Conservation (phyloP, 2,888 invertebrate species). For the Dolichomitus sp. region DNA sequence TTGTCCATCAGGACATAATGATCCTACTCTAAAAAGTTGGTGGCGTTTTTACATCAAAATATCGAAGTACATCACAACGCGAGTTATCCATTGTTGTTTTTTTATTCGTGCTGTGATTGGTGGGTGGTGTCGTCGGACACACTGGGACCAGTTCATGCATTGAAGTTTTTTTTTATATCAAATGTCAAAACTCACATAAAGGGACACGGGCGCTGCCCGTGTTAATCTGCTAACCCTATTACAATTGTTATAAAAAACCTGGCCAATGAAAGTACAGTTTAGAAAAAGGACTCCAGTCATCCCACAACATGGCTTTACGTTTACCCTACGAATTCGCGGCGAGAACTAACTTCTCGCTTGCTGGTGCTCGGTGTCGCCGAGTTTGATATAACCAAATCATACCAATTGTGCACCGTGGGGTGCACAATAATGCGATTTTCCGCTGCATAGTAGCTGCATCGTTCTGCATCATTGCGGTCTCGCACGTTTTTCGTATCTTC, state of each 20-base stretch:
- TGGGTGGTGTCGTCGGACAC: too few species aligned
- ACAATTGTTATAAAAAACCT: background rate
- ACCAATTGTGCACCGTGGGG: conserved; percentile 29
- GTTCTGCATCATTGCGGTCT: conserved; percentile 54
- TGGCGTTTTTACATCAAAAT: too few species aligned
- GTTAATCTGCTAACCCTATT: too few species aligned
- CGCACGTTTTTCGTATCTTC: conserved; percentile 55
- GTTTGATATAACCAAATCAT: conserved; percentile 42
- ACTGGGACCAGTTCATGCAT: too few species aligned
- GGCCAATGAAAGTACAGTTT: background rate
- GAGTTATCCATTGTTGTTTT: too few species aligned
- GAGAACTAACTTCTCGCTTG: conserved; percentile 62
- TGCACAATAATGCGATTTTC: conserved; percentile 33
- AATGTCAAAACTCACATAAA: too few species aligned
- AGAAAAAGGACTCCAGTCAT: background rate
- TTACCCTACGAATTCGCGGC: conserved; percentile 47
- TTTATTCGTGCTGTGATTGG: too few species aligned
- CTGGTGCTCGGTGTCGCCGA: conserved; percentile 29
- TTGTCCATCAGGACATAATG: conserved; percentile 2
- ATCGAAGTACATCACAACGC: too few species aligned
- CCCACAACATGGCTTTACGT: conserved; percentile 33
- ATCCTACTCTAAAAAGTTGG: too few species aligned
- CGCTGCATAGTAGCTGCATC: conserved; percentile 48
- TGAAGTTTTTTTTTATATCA: too few species aligned
- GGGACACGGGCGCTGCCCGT: too few species aligned